Evolutionary conservation across 1,140 invertebrate genomes (phyloP).

Genomic region (Meteorus sp.): DNA sequence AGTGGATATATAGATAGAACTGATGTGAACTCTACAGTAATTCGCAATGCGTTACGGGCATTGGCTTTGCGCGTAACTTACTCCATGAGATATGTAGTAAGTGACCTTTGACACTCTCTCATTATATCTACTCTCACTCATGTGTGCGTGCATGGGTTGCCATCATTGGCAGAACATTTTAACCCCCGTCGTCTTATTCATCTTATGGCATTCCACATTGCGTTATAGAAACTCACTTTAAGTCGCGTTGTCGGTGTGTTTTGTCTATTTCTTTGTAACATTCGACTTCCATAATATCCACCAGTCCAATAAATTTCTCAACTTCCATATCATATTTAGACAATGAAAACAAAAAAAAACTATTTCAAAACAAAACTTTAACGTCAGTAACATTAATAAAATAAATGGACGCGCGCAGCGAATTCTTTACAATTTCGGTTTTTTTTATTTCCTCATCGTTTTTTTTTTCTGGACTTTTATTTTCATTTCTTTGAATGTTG

Average conservation of each 20-base stretch:
- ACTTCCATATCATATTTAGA: no score
- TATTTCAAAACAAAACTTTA: no score
- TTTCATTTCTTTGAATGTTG: no score
- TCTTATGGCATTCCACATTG: not conserved
- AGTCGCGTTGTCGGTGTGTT: no score
- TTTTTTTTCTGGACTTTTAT: no score
- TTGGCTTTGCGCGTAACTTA: slow-evolving; percentile 33
- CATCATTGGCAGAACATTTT: not conserved
- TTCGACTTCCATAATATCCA: not conserved
- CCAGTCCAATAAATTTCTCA: slow-evolving; percentile 19
- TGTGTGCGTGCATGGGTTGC: not conserved
- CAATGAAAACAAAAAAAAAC: no score
- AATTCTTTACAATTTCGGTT: slow-evolving; percentile 2
- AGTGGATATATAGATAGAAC: slow-evolving; percentile 1
- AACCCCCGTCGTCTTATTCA: not conserved
- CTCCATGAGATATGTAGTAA: slow-evolving; percentile 30
- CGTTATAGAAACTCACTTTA: not conserved
- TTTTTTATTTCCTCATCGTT: no score
- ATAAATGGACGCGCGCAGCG: no score
- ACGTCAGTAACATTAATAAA: no score
- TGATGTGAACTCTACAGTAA: slow-evolving; percentile 10
- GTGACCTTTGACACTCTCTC: slow-evolving; percentile 28
- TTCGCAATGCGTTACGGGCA: slow-evolving; percentile 29
- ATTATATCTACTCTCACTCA: slow-evolving; percentile 16
- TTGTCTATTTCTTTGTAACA: not conserved